phyloP scores from a whole-genome alignment of 2,113 vertebrate species.

The Tragelaphus strepsiceros region DNA sequence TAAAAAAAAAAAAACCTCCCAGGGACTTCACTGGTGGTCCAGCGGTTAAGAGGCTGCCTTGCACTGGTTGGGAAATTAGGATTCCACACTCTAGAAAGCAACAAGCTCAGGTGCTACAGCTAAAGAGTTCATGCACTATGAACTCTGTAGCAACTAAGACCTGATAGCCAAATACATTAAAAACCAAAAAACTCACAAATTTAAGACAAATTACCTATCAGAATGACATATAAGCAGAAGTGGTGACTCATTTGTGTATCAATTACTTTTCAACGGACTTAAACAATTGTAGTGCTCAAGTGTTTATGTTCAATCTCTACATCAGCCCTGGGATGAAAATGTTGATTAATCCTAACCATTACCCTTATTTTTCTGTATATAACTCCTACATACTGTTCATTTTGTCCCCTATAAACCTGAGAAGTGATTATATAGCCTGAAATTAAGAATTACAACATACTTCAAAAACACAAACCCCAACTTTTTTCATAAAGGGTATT shows the following conservation, averaged over 20 bases:
- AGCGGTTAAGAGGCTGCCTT: not conserved
- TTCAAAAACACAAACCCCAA: not conserved
- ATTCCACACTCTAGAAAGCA: not conserved
- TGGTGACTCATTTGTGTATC: not conserved
- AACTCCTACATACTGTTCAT: not conserved
- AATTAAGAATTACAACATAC: slow-evolving; percentile 1
- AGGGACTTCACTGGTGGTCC: not conserved
- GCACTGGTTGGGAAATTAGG: not conserved
- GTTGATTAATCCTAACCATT: not conserved
- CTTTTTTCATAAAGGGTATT: not conserved
- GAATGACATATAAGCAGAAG: not conserved
- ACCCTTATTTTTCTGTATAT: not conserved
- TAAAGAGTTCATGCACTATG: not conserved
- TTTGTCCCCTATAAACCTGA: not conserved
- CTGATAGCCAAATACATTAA: not conserved
- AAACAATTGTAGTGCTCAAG: not conserved
- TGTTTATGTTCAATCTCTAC: not conserved
- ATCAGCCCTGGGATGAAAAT: not conserved
- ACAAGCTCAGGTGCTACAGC: not conserved
- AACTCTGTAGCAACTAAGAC: not conserved
- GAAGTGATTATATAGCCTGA: not conserved
- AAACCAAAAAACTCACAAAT: not conserved
- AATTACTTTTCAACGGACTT: not conserved
- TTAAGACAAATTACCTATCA: not conserved
- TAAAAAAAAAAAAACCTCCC: not conserved